These are phyloP conservation scores for Pristis pectinata DNA, from an alignment of 2,797 vertebrate genomes.

Conservation along the genomic window DNA sequence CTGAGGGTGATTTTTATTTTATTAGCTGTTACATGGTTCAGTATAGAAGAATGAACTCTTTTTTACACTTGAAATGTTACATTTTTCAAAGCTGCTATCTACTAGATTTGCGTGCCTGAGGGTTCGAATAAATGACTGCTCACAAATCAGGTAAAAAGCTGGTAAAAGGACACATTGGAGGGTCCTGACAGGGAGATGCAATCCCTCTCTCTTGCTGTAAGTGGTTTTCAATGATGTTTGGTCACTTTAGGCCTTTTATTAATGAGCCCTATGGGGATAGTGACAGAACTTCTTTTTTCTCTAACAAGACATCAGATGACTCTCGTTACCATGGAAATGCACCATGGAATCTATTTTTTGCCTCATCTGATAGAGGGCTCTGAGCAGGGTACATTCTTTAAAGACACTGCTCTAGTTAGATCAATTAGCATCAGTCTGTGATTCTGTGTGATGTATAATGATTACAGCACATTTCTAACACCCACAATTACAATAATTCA, in stretches of 20 bases:
- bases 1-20: slow-evolving; percentile 32
- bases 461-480: slow-evolving; percentile 38
- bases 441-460: slow-evolving; percentile 37
- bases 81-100: slow-evolving; percentile 38
- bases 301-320: slow-evolving; percentile 38
- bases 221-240: slow-evolving; percentile 38
- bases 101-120: slow-evolving; percentile 34
- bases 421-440: slow-evolving; percentile 38
- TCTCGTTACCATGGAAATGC: slow-evolving; percentile 26
- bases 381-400: slow-evolving; percentile 33
- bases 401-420: slow-evolving; percentile 33
- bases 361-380: slow-evolving; percentile 26
- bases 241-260: slow-evolving; percentile 36
- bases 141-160: slow-evolving; percentile 38
- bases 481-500: slow-evolving; percentile 39
- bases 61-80: slow-evolving; percentile 37
- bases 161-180: slow-evolving; percentile 37
- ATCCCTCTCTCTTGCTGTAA: slow-evolving; percentile 36
- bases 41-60: slow-evolving; percentile 30
- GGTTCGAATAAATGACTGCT: slow-evolving; percentile 36
- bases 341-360: slow-evolving; percentile 32
- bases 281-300: slow-evolving; percentile 37
- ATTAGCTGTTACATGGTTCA: slow-evolving; percentile 28
- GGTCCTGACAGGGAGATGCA: slow-evolving; percentile 36
- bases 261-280: slow-evolving; percentile 38